Conservation (phyloP, 2,113 vertebrate genomes). For the Rhadina sibilatrix region DNA sequence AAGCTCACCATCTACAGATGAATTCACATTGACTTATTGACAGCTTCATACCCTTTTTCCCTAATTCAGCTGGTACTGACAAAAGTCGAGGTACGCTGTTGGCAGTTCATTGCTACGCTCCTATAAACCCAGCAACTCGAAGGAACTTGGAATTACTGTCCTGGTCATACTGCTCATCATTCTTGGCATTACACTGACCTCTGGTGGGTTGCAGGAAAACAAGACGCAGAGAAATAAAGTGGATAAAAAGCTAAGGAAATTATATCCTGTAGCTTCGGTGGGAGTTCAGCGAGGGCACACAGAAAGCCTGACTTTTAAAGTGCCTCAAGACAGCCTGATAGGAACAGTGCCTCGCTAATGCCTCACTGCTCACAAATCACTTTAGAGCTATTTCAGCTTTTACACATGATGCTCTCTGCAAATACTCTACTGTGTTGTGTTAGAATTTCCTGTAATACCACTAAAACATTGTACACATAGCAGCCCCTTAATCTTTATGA, state of each 20-base stretch:
- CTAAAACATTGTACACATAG: neutral
- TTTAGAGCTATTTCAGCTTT: neutral
- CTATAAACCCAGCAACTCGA: neutral
- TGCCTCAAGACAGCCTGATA: neutral
- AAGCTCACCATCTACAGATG: neutral
- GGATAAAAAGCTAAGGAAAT: neutral
- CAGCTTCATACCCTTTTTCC: neutral
- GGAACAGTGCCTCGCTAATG: neutral
- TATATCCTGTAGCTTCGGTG: neutral
- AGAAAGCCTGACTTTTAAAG: neutral
- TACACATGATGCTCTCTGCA: neutral
- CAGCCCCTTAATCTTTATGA: neutral
- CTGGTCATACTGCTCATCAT: neutral
- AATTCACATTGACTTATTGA: neutral
- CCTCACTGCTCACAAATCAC: neutral
- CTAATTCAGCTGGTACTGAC: neutral
- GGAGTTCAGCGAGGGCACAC: neutral
- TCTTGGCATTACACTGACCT: slow-evolving; percentile 40
- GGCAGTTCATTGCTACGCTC: neutral
- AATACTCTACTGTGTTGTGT: neutral
- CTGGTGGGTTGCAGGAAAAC: slow-evolving; percentile 3
- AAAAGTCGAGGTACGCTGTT: neutral
- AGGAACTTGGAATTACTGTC: neutral
- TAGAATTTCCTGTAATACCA: neutral
- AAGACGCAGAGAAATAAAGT: neutral